Evolutionary conservation across 92 coral and sea anemone species (phyloP), one percentile per base, ranked within the genome.

Genomic region (Scolanthus callimorphus): DNA sequence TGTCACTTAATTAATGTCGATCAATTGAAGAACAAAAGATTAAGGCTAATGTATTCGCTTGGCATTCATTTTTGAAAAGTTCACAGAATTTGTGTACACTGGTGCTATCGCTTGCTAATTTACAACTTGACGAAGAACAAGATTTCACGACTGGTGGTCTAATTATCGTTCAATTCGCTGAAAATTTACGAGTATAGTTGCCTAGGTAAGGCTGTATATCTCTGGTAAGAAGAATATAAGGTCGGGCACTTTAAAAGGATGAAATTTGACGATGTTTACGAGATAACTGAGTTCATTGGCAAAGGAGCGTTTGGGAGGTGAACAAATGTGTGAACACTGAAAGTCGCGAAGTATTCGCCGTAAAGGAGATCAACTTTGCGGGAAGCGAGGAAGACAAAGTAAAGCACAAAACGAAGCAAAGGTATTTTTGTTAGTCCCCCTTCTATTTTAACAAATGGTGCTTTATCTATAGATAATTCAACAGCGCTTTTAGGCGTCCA

Each of bases 261-360:
- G 78, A 65, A 60, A 4, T 81, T 82, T 60, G 90, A 81, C 52
- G 95, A 82, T 55, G 71, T 69, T 43, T 90, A 77, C 58, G 95
- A 90, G 17, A 63, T 90, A 10, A 70, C 78, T 63, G 90, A 83
- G 39, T 79, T 86, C 15, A 44, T 90, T 4, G 97, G 95, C 0
- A 87, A 81, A 55, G 97, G 97, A 2, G 63, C 95, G 2, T 90
- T 86, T 68, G 97, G 95, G 17, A 86, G 44, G 97, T 90, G 12
- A 81, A 81, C 57, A 86, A 82, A 46, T 90, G 97, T 51, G 64
- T 90, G 9, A 56, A 77, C 57, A 80, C 49, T 2, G 56, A 59
- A 59, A 90, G 86, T 11, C 64, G 71, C 3, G 89, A 90, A 77
- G 59, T 86, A 17, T 78, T 86, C 64, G 97, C 97, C 1, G 95